phyloP scores from a whole-genome alignment of 2,888 invertebrate genomes.

The Mylabris sibirica region DNA sequence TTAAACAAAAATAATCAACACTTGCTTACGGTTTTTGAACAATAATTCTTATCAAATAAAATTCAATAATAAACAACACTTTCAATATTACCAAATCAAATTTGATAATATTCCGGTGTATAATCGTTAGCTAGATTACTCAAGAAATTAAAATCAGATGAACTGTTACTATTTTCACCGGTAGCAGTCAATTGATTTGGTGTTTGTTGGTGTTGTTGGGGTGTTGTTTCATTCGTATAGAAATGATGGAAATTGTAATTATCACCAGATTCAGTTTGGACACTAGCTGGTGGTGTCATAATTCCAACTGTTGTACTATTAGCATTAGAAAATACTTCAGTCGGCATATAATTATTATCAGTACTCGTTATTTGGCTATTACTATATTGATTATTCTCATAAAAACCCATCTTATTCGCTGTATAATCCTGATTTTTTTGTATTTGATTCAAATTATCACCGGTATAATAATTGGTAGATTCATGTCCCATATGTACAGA shows the following conservation, averaged over 20 bases:
- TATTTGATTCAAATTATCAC: constrained; percentile 53
- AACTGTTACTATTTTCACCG: constrained; percentile 87
- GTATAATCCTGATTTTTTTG: constrained; percentile 55
- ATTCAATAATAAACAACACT: constrained; percentile 43
- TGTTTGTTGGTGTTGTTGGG: constrained; percentile 33
- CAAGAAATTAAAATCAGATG: constrained; percentile 93
- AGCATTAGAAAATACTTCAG: constrained; percentile 62
- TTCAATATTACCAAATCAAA: constrained; percentile 63
- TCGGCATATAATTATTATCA: constrained; percentile 62
- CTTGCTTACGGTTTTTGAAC: not conserved
- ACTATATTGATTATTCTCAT: constrained; percentile 65
- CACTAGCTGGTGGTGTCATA: constrained; percentile 69
- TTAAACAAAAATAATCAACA: not conserved
- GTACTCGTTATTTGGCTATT: constrained; percentile 61
- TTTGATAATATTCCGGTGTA: constrained; percentile 88
- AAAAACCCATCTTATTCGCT: constrained; percentile 61
- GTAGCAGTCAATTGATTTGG: constrained; percentile 57
- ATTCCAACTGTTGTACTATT: constrained; percentile 62
- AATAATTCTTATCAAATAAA: constrained; percentile 38
- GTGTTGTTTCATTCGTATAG: constrained; percentile 66
- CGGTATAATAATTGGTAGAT: constrained; percentile 53
- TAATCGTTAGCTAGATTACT: constrained; percentile 93
- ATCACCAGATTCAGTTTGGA: constrained; percentile 69
- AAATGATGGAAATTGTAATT: constrained; percentile 76
- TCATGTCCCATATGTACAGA: constrained; percentile 52